These are phyloP conservation scores for Prinia subflava DNA, from an alignment of 2,113 vertebrate species.

Conservation along the genomic window DNA sequence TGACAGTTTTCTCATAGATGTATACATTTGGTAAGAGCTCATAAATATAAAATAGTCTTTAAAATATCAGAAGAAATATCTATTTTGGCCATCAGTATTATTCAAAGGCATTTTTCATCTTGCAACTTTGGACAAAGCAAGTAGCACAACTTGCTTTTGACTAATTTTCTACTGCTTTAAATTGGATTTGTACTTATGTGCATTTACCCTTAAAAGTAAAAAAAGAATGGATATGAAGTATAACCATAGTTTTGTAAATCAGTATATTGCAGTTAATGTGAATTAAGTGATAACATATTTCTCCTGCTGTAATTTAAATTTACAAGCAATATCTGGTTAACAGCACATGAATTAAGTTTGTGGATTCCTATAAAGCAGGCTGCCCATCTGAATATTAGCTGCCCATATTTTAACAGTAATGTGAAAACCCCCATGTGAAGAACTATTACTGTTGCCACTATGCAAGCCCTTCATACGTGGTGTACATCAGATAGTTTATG, in stretches of 20 bases:
- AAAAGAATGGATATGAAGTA: neutral
- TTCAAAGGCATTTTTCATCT: neutral
- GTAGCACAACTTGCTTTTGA: neutral
- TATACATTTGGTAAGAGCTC: neutral
- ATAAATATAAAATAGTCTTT: conserved; percentile 3
- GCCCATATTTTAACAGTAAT: neutral
- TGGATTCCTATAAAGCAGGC: neutral
- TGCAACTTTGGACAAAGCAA: neutral
- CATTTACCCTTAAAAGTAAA: neutral
- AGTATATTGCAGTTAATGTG: neutral
- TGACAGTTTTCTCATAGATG: neutral
- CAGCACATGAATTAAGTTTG: neutral
- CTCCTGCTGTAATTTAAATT: conserved; percentile 3
- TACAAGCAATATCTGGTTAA: neutral
- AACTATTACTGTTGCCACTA: conserved; percentile 20
- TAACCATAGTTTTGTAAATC: neutral
- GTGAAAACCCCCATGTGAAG: neutral
- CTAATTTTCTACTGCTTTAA: neutral
- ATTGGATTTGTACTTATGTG: neutral
- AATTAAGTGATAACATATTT: neutral
- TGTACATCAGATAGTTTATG: neutral
- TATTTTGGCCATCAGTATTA: neutral
- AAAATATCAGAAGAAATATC: neutral
- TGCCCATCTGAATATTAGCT: neutral
- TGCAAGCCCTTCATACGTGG: neutral